These are phyloP conservation scores for Halcyon leucocephala DNA, from an alignment of 2,797 vertebrate genomes.

Conservation along the genomic window DNA sequence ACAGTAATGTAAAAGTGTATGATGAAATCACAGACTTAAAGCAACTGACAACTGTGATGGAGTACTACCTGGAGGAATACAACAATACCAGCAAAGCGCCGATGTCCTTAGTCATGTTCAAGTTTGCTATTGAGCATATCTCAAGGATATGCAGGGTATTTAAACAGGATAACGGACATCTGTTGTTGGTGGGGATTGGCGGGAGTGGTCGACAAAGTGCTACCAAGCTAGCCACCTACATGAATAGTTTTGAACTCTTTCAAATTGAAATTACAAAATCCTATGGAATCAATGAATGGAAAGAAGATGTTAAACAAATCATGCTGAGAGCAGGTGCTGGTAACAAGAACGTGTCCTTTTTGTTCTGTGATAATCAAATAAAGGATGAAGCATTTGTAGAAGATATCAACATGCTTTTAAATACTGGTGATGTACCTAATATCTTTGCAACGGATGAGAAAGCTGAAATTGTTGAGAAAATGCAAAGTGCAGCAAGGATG, in stretches of 20 bases:
- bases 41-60: conserved; percentile 86
- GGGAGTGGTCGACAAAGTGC: conserved; percentile 91
- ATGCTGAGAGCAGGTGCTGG: conserved; percentile 89
- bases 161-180: conserved; percentile 91
- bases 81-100: conserved; percentile 92
- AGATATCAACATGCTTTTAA: conserved; percentile 93
- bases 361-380: conserved; percentile 92
- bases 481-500: conserved; percentile 84
- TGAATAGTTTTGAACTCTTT: conserved; percentile 88
- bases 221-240: conserved; percentile 89
- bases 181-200: conserved; percentile 89
- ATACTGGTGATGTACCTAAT: conserved; percentile 92
- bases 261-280: conserved; percentile 92
- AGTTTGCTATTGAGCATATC: conserved; percentile 93
- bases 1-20: conserved; percentile 82
- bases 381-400: conserved; percentile 92
- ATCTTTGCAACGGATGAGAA: conserved; percentile 92
- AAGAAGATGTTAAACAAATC: conserved; percentile 89
- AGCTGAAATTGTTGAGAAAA: conserved; percentile 90
- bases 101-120: conserved; percentile 94
- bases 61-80: conserved; percentile 90
- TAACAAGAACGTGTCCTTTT: conserved; percentile 85
- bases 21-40: conserved; percentile 90
- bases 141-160: conserved; percentile 93
- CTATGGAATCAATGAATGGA: conserved; percentile 87